Evolutionary conservation across 1,140 invertebrate species (phyloP).

Genomic region (Hylaeus volcanicus): DNA sequence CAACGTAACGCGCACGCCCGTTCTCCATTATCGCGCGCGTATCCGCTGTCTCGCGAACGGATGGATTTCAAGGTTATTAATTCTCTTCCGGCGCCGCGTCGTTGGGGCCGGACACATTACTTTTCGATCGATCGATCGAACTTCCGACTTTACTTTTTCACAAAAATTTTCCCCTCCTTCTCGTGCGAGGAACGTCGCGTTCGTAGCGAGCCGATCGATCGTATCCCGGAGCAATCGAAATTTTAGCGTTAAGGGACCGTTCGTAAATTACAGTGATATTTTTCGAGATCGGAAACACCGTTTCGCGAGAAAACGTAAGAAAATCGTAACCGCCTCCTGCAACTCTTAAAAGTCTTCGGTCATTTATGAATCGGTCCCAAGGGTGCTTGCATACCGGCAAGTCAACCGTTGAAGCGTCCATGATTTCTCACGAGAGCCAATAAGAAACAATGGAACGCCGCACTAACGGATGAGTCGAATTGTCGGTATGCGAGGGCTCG

Average conservation of each 20-base stretch:
- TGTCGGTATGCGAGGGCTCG: no score
- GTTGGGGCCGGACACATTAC: constrained; percentile 10
- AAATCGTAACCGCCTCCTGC: no score
- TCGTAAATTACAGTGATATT: no score
- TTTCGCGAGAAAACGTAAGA: no score
- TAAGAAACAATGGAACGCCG: not conserved
- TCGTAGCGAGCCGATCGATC: constrained; percentile 24
- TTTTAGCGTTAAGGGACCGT: not conserved
- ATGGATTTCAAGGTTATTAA: constrained; percentile 47
- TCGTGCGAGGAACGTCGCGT: not conserved
- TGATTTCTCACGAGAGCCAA: no score
- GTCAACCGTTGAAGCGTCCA: no score
- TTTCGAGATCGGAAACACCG: no score
- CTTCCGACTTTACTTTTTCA: constrained; percentile 10
- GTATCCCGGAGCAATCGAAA: constrained; percentile 1
- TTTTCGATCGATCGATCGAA: not conserved
- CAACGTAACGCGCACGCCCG: constrained; percentile 23
- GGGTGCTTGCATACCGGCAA: no score
- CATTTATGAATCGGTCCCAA: no score
- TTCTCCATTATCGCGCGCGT: constrained; percentile 4
- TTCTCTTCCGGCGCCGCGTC: not conserved
- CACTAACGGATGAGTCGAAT: not conserved
- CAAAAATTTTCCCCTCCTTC: not conserved
- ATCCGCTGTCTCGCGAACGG: no score
- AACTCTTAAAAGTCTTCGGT: no score